Evolutionary conservation across 2,797 vertebrate species (phyloP).

Genomic region (Neopelma chrysocephalum): DNA sequence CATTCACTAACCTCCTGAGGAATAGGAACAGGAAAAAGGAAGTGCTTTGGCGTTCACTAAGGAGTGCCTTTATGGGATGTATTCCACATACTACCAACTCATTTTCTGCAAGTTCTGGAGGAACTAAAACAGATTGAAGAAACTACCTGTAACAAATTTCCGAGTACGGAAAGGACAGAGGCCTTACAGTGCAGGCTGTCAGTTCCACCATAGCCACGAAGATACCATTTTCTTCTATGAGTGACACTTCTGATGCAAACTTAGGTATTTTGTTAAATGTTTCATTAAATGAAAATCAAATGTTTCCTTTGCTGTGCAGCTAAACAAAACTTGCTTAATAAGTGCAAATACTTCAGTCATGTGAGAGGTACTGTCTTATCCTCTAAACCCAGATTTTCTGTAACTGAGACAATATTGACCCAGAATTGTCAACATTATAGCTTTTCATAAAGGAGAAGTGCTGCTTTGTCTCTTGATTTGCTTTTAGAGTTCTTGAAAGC

Average conservation of each 20-base stretch:
- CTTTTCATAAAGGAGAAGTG: neutral
- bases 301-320: neutral
- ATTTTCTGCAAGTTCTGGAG: neutral
- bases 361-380: neutral
- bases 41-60: neutral
- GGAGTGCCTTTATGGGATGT: neutral
- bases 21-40: neutral
- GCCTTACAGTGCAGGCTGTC: neutral
- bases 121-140: neutral
- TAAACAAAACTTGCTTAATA: neutral
- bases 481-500: neutral
- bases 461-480: neutral
- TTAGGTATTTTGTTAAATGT: neutral
- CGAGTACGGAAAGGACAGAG: neutral
- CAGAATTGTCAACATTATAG: neutral
- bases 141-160: neutral
- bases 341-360: neutral
- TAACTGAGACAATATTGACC: neutral
- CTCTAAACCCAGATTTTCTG: neutral
- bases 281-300: neutral
- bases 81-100: neutral
- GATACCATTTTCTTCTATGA: neutral
- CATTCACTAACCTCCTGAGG: neutral
- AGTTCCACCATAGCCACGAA: neutral
- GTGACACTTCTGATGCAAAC: neutral